A percentile compares a stretch with the other conserved stretches of the same genome.
These are phyloP conservation scores for Hybos culiciformis DNA, from an alignment of 2,888 invertebrate species.

Conservation along the genomic window DNA sequence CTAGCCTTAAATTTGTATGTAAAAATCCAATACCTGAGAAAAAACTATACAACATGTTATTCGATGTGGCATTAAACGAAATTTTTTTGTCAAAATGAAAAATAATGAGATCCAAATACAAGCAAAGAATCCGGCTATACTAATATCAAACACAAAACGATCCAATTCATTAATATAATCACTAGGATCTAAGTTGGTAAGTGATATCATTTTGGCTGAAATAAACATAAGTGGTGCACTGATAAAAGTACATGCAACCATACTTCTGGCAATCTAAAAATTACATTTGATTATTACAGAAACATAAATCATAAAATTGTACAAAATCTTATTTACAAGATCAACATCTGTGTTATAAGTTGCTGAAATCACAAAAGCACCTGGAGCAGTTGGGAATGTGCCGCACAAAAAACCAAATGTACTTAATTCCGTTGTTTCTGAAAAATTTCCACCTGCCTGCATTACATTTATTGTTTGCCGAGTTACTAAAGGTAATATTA, in stretches of 20 bases:
- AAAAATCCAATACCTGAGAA: constrained; percentile 52
- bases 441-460: constrained; percentile 50
- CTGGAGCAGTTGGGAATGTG: constrained; percentile 89
- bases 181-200: constrained; percentile 51
- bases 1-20: neutral
- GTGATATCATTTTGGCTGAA: constrained; percentile 82
- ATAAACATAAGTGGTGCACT: constrained; percentile 92
- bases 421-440: constrained; percentile 67
- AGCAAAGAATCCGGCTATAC: constrained; percentile 62
- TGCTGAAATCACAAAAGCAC: constrained; percentile 88
- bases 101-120: constrained; percentile 66
- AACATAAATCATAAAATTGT: neutral
- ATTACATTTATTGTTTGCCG: constrained; percentile 71
- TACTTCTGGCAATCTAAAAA: constrained; percentile 70
- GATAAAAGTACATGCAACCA: constrained; percentile 89
- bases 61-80: constrained; percentile 65
- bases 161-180: constrained; percentile 67
- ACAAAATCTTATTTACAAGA: constrained; percentile 44
- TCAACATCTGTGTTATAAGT: constrained; percentile 77
- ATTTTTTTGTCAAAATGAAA: constrained; percentile 59
- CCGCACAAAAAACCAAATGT: constrained; percentile 93
- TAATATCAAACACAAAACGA: constrained; percentile 69
- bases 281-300: neutral
- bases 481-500: constrained; percentile 72
- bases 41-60: constrained; percentile 64